phyloP scores from a whole-genome alignment of 2,113 vertebrate species.

The Vombatus ursinus region DNA sequence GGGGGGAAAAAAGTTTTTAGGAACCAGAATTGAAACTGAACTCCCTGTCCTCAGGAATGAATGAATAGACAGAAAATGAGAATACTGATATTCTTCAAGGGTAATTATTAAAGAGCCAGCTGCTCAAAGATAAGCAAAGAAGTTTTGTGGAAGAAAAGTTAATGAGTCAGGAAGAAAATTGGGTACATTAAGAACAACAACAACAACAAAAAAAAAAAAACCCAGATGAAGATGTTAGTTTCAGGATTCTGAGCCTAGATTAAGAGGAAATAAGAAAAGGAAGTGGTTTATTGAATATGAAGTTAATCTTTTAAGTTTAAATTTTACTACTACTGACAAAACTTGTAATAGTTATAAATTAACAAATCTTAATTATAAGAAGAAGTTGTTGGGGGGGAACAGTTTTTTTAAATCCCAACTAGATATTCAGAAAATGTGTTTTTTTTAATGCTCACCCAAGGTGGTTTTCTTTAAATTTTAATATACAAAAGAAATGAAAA shows the following conservation, averaged over 20 bases:
- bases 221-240: background rate
- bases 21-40: constrained; percentile 50
- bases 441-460: background rate
- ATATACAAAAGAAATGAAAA: background rate
- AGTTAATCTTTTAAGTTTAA: constrained; percentile 41
- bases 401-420: constrained; percentile 2
- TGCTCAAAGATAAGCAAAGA: constrained; percentile 34
- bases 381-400: constrained; percentile 32
- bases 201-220: background rate
- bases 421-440: background rate
- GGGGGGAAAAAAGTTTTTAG: constrained; percentile 16
- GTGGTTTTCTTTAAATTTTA: background rate
- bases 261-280: constrained; percentile 67
- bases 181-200: constrained; percentile 23
- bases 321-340: constrained; percentile 29
- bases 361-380: background rate
- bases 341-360: constrained; percentile 15
- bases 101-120: constrained; percentile 7
- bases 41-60: background rate
- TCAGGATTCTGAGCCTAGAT: constrained; percentile 16
- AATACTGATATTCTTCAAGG: background rate
- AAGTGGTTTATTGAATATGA: constrained; percentile 57
- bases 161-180: background rate
- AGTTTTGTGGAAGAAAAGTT: constrained; percentile 27
- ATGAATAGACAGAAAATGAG: background rate